These are phyloP conservation scores for Abscondita cerata DNA, from an alignment of 2,888 invertebrate species.

Conservation along the genomic window DNA sequence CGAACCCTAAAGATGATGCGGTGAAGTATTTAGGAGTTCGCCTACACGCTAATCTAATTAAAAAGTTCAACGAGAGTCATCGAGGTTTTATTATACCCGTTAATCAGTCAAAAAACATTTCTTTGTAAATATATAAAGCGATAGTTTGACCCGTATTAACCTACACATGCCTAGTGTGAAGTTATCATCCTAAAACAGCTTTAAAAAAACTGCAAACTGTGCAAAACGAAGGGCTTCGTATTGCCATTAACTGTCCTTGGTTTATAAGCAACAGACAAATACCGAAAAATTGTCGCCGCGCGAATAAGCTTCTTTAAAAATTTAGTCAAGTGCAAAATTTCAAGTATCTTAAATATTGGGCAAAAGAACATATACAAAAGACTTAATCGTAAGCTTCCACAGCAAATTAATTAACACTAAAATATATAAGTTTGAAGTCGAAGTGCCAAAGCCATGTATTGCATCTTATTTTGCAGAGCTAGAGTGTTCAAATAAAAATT, in stretches of 20 bases:
- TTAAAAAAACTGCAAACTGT: slow-evolving; percentile 3
- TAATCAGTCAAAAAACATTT: neutral
- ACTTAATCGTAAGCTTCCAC: too few species aligned
- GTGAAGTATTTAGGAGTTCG: neutral
- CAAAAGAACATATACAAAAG: too few species aligned
- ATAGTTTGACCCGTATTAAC: neutral
- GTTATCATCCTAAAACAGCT: neutral
- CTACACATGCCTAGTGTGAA: neutral
- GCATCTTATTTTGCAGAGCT: too few species aligned
- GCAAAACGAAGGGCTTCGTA: slow-evolving; percentile 1
- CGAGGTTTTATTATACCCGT: neutral
- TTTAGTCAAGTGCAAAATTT: too few species aligned
- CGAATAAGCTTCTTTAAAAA: too few species aligned
- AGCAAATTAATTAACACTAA: too few species aligned
- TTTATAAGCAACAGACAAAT: neutral
- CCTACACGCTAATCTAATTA: neutral
- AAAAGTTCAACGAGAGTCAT: too few species aligned
- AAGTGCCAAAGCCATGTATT: too few species aligned
- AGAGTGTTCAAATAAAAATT: too few species aligned
- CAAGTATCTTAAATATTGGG: too few species aligned
- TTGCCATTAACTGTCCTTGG: neutral
- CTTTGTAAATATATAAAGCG: neutral
- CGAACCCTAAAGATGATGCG: neutral
- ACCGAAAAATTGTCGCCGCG: neutral
- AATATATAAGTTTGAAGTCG: too few species aligned